These are phyloP conservation scores for Neolamprologus devosi DNA, from an alignment of 2,113 vertebrate species.

Conservation along the genomic window DNA sequence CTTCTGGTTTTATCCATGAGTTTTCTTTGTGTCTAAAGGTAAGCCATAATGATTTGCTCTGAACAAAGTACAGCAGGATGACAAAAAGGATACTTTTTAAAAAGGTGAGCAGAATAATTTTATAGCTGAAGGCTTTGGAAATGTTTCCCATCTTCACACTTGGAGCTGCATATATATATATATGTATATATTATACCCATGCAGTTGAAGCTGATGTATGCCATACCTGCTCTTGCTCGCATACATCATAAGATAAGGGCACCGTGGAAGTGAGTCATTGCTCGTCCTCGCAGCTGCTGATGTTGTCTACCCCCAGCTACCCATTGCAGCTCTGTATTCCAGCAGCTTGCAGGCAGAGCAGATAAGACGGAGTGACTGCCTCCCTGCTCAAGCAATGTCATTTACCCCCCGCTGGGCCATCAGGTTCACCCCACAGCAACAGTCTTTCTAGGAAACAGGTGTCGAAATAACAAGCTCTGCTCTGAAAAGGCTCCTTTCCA, in stretches of 20 bases:
- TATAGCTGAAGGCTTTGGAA: not conserved
- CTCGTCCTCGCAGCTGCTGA: not conserved
- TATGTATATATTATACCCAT: not conserved
- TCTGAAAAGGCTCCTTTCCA: not conserved
- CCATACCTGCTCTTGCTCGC: not conserved
- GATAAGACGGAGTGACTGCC: slow-evolving; percentile 18
- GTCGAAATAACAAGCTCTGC: not conserved
- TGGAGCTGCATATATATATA: not conserved
- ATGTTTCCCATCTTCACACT: not conserved
- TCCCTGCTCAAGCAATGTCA: slow-evolving; percentile 20
- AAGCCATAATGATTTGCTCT: not conserved
- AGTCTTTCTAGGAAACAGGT: not conserved
- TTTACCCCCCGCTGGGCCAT: slow-evolving; percentile 45
- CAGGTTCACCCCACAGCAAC: not conserved
- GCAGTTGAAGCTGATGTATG: not conserved
- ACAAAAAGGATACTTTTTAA: not conserved
- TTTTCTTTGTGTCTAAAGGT: slow-evolving; percentile 20
- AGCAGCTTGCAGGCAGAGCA: not conserved
- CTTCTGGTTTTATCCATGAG: slow-evolving; percentile 24
- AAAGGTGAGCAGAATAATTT: not conserved
- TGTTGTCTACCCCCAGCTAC: not conserved
- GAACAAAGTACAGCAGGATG: not conserved
- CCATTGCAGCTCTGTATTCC: not conserved
- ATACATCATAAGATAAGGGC: slow-evolving; percentile 22
- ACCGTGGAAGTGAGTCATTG: slow-evolving; percentile 33